Conservation (phyloP, 2,888 invertebrate genomes). For the Sussaba pulchella region DNA sequence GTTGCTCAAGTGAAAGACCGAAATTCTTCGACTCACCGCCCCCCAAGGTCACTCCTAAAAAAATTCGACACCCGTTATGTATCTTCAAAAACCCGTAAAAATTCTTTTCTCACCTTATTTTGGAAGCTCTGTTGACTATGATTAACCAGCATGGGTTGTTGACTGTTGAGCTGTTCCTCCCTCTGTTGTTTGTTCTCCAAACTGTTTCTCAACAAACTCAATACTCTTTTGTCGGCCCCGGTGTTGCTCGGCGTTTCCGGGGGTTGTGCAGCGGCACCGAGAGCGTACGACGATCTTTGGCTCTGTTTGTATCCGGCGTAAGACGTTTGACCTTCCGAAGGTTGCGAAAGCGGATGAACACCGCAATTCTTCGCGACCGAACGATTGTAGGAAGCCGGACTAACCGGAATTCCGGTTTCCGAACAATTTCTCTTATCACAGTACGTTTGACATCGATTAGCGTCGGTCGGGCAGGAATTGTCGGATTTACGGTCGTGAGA, state of each 20-base stretch:
- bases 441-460: constrained; percentile 75
- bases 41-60: no score
- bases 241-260: constrained; percentile 77
- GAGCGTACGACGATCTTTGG: constrained; percentile 75
- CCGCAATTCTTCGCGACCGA: constrained; percentile 59
- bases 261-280: constrained; percentile 53
- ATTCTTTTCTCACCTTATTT: constrained; percentile 76
- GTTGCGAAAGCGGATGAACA: constrained; percentile 61
- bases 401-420: constrained; percentile 74
- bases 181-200: constrained; percentile 87
- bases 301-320: constrained; percentile 71
- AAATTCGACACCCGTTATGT: background rate
- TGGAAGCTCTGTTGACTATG: constrained; percentile 81
- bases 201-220: constrained; percentile 90
- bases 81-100: background rate
- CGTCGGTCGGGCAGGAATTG: constrained; percentile 63
- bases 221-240: constrained; percentile 90
- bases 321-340: constrained; percentile 72
- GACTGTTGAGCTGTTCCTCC: constrained; percentile 81
- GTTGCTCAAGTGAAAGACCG: no score
- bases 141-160: constrained; percentile 79
- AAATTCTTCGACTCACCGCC: no score
- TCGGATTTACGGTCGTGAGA: constrained; percentile 77
- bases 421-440: constrained; percentile 81
- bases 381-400: constrained; percentile 63